Conservation (phyloP, 2,888 invertebrate genomes). For the Melinaea menophilus region DNA sequence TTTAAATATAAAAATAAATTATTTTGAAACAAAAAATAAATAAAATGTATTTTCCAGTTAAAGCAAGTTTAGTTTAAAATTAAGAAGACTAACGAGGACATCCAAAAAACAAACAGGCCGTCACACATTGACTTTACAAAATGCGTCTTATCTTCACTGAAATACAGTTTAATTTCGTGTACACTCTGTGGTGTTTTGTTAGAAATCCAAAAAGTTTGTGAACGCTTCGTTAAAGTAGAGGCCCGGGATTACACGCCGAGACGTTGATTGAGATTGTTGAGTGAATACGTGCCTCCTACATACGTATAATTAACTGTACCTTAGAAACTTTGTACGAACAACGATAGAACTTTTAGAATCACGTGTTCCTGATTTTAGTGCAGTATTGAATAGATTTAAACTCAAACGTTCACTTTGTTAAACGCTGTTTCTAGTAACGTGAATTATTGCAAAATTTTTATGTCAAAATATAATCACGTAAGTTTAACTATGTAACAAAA, state of each 20-base stretch:
- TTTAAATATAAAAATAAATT: too few species aligned
- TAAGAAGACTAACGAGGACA: too few species aligned
- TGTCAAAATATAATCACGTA: too few species aligned
- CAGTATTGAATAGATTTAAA: conserved; percentile 28
- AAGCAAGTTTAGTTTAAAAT: too few species aligned
- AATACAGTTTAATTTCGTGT: conserved; percentile 36
- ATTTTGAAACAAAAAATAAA: too few species aligned
- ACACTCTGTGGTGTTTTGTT: conserved; percentile 48
- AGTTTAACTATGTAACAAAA: too few species aligned
- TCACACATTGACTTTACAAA: too few species aligned
- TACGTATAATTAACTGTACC: conserved; percentile 30
- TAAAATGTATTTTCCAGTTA: too few species aligned
- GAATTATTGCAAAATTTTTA: too few species aligned
- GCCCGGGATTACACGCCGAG: conserved; percentile 57
- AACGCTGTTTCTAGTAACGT: conserved; percentile 9
- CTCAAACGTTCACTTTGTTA: conserved; percentile 24
- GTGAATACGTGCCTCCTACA: conserved; percentile 34
- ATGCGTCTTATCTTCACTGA: neutral
- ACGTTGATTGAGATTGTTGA: conserved; percentile 52
- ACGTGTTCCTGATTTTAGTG: conserved; percentile 21
- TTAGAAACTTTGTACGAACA: conserved; percentile 19
- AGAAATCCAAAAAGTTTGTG: conserved; percentile 61
- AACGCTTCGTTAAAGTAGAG: conserved; percentile 65
- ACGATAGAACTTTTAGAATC: conserved; percentile 29
- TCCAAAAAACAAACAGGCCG: too few species aligned